These are phyloP conservation scores for Mellilla xanthometata DNA, from an alignment of 2,888 invertebrate genomes.

Conservation along the genomic window DNA sequence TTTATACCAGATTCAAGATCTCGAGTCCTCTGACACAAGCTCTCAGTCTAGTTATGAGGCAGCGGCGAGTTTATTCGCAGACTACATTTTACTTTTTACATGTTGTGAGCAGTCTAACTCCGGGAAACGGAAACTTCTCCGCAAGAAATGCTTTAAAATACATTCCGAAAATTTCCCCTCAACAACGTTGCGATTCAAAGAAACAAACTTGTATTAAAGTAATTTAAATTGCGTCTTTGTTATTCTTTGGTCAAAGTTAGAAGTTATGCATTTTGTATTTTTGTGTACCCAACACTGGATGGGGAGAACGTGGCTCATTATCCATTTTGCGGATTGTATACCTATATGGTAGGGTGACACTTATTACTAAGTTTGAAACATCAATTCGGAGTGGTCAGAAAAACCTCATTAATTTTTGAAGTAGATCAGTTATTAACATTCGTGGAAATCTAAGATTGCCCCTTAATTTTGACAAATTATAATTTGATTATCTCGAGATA, in stretches of 20 bases:
- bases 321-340: conserved; percentile 20
- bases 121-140: conserved; percentile 62
- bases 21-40: conserved; percentile 6
- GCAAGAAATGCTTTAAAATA: conserved; percentile 70
- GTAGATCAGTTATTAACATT: too few species aligned
- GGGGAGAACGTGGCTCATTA: conserved; percentile 31
- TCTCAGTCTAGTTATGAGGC: conserved; percentile 29
- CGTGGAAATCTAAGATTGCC: too few species aligned
- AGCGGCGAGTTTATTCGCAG: conserved; percentile 39
- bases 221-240: conserved; percentile 72
- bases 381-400: too few species aligned
- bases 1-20: conserved; percentile 13
- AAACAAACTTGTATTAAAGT: conserved; percentile 73
- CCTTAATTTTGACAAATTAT: conserved; percentile 53
- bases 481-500: conserved; percentile 60
- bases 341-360: too few species aligned
- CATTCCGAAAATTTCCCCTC: conserved; percentile 73
- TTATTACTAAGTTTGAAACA: too few species aligned
- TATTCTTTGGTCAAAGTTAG: conserved; percentile 58
- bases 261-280: conserved; percentile 61
- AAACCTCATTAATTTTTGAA: too few species aligned
- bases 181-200: conserved; percentile 66
- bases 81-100: conserved; percentile 48
- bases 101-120: conserved; percentile 57
- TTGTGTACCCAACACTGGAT: conserved; percentile 33